Evolutionary conservation across 2,888 invertebrate genomes (phyloP), one percentile per base, ranked within the genome.

Genomic region (Macropis europaea): DNA sequence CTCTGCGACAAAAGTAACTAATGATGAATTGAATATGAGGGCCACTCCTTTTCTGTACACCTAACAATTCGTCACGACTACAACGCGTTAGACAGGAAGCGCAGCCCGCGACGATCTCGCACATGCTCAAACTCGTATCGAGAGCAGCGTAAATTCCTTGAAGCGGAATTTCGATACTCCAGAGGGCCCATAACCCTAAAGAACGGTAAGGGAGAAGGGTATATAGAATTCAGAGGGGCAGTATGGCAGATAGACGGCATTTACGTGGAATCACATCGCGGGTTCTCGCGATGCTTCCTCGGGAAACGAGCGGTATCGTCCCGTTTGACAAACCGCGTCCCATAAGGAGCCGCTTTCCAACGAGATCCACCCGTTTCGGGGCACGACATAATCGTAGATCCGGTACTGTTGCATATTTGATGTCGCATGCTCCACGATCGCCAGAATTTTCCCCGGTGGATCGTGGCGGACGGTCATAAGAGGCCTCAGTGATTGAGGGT

Each of bases 401-500:
- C 88, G 87, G 82, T 83, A 84, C 83, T 77, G 80, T 68, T 90
- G 86, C 88, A 90, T 90, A 90, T 89, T 90, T 90, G 81, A 90
- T 89, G 84, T 84, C 85, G 86, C 86, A 82, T 86, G 86, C 80
- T 83, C 85, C 88, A 86, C 86, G 89, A 89, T 89, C 88, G 87
- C 82, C 86, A 81, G 87, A 89, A 89, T 89, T 89, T 88, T 87
- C 86, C 89, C 89, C 77, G 83, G 89, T 86, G 88, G 84, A 87
- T 88, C 89, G 85, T 88, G 83, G 81, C 82, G 82, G 79, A 82
- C 71, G 87, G 87, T 88, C 88, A 87, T 88, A 88, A 89, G 87
- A 87, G 86, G 87, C 84, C 85, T 84, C 89, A 87, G 90, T 90
- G 89, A 90, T 90, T 90, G 89, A 90, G 87, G 88, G 88, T 89